Percentiles rank a stretch among this genome's conserved stretches.
Conservation (phyloP, 2,113 vertebrate genomes). For the Megaleporinus macrocephalus region DNA sequence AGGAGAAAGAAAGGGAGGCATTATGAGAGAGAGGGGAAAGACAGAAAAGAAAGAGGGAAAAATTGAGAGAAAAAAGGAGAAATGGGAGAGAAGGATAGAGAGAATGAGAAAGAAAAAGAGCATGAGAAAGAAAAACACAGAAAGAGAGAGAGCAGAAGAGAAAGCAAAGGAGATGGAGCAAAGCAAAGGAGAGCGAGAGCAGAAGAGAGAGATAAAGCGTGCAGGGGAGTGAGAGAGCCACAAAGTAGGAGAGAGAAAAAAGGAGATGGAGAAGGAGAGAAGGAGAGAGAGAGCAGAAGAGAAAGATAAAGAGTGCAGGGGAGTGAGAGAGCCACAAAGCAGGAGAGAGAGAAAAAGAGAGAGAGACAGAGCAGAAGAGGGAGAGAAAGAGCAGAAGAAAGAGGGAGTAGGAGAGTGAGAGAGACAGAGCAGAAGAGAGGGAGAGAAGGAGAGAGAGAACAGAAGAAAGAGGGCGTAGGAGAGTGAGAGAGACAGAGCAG, state of each 20-base stretch:
- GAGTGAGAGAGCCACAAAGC: slow-evolving; percentile 13
- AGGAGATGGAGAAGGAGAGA: slow-evolving; percentile 67
- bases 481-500: no score
- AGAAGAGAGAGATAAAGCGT: slow-evolving; percentile 63
- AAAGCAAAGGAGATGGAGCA: background rate
- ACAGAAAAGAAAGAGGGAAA: no score
- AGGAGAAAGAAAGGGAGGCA: no score
- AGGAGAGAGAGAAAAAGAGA: slow-evolving; percentile 62
- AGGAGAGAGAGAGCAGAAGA: slow-evolving; percentile 70
- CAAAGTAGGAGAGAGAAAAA: slow-evolving; percentile 29
- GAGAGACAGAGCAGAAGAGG: slow-evolving; percentile 64
- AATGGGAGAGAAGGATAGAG: background rate
- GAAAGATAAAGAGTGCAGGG: slow-evolving; percentile 51
- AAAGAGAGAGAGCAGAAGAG: background rate
- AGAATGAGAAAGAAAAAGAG: background rate
- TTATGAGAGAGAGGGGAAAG: no score
- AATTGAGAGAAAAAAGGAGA: no score
- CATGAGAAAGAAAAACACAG: background rate
- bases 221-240: no score
- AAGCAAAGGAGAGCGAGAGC: slow-evolving; percentile 65
- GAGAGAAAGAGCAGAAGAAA: no score
- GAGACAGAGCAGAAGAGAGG: no score
- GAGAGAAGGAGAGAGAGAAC: no score
- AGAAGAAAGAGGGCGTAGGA: no score
- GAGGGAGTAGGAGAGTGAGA: no score